Evolutionary conservation across 2,888 invertebrate species (phyloP).

Genomic region (Synanthedon vespiformis): DNA sequence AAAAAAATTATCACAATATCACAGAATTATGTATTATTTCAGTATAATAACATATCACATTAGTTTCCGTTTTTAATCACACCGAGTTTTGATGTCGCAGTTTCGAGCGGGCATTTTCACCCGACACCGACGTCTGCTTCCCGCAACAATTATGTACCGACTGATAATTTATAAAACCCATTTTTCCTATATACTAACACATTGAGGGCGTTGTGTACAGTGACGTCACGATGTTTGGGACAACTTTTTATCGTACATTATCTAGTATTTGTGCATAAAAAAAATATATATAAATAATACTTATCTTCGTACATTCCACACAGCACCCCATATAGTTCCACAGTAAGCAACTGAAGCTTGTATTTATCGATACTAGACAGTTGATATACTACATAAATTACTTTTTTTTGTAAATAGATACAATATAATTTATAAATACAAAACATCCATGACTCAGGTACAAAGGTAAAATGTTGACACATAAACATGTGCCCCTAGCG

Average conservation of each 20-base stretch:
- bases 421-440: too few relatives aligned
- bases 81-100: background rate
- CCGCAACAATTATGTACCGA: background rate
- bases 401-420: too few relatives aligned
- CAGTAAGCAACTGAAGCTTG: too few relatives aligned
- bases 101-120: background rate
- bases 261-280: too few relatives aligned
- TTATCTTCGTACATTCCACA: too few relatives aligned
- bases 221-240: background rate
- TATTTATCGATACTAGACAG: too few relatives aligned
- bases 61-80: background rate
- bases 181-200: background rate
- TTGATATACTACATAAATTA: too few relatives aligned
- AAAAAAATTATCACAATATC: background rate
- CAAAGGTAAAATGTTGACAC: too few relatives aligned
- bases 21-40: background rate
- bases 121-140: background rate
- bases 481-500: too few relatives aligned
- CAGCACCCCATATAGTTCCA: too few relatives aligned
- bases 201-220: background rate
- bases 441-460: too few relatives aligned
- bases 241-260: background rate
- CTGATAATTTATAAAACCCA: background rate
- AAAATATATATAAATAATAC: too few relatives aligned
- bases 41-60: background rate